Percentiles rank a stretch among this genome's conserved stretches.
Evolutionary conservation across 2,888 invertebrate species (phyloP).

Genomic region (Diadromus collaris): DNA sequence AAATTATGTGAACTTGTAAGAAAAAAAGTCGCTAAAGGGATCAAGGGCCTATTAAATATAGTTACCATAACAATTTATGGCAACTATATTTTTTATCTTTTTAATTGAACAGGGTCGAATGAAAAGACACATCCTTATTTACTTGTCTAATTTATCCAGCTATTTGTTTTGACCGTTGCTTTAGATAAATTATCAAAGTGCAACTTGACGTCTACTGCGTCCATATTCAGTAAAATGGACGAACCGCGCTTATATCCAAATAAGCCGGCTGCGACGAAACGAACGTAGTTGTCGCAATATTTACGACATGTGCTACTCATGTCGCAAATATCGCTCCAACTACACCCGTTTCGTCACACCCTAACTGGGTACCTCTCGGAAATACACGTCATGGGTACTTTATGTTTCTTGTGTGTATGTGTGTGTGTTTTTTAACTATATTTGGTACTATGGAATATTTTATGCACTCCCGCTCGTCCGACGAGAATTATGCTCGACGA

Average conservation of each 20-base stretch:
- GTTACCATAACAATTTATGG: not conserved
- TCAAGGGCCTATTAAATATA: not conserved
- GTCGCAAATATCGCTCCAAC: no score
- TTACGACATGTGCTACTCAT: no score
- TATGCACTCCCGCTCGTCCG: not conserved
- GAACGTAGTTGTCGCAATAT: no score
- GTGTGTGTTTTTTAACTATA: not conserved
- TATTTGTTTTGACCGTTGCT: not conserved
- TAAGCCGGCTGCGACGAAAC: no score
- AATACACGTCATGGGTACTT: no score
- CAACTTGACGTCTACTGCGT: not conserved
- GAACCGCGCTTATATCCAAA: not conserved
- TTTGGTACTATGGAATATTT: not conserved
- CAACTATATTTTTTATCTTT: not conserved
- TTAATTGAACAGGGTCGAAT: not conserved
- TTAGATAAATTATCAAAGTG: not conserved
- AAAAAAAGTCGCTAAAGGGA: not conserved
- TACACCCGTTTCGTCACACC: no score
- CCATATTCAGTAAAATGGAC: not conserved
- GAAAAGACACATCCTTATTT: not conserved
- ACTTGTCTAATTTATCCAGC: not conserved
- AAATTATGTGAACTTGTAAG: not conserved
- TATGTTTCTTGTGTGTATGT: not conserved
- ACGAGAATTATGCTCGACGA: not conserved
- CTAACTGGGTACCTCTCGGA: no score